These are phyloP conservation scores for Pimpla rufipes DNA, from an alignment of 2,888 invertebrate species.

Conservation along the genomic window DNA sequence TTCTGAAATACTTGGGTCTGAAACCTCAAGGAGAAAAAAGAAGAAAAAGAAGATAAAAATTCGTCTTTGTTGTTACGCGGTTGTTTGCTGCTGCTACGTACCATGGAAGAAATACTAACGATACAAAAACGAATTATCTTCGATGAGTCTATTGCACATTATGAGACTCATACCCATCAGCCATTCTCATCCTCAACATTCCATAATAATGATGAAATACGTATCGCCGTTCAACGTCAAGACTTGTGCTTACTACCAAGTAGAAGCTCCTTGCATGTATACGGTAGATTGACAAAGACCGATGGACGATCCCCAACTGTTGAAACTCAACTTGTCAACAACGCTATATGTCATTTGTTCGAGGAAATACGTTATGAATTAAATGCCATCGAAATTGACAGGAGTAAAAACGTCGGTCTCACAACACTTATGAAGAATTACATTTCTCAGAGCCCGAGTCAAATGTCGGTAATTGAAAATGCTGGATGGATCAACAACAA, in stretches of 20 bases:
- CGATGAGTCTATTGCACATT: slow-evolving; percentile 16
- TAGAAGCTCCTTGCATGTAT: slow-evolving; percentile 10
- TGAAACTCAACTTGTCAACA: not conserved
- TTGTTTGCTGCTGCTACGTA: not conserved
- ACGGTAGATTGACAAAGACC: not conserved
- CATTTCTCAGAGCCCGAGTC: slow-evolving; percentile 73
- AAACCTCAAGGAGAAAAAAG: too few relatives aligned
- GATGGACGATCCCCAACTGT: not conserved
- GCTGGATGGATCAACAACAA: slow-evolving; percentile 51
- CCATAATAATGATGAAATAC: not conserved
- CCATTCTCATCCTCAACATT: slow-evolving; percentile 1
- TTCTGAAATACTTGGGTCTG: slow-evolving; percentile 50
- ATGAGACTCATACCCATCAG: slow-evolving; percentile 8
- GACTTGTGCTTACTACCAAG: slow-evolving; percentile 6
- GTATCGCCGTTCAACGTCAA: not conserved
- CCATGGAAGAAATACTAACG: slow-evolving; percentile 14
- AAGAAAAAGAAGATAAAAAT: not conserved
- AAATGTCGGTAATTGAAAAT: slow-evolving; percentile 36
- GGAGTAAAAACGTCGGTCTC: slow-evolving; percentile 77
- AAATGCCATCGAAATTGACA: slow-evolving; percentile 79
- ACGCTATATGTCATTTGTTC: slow-evolving; percentile 75
- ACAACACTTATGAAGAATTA: slow-evolving; percentile 80
- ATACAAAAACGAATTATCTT: slow-evolving; percentile 18
- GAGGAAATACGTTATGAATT: slow-evolving; percentile 80
- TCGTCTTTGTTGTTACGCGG: not conserved